These are phyloP conservation scores for Nothura maculosa DNA, from an alignment of 2,797 vertebrate species.

Conservation along the genomic window DNA sequence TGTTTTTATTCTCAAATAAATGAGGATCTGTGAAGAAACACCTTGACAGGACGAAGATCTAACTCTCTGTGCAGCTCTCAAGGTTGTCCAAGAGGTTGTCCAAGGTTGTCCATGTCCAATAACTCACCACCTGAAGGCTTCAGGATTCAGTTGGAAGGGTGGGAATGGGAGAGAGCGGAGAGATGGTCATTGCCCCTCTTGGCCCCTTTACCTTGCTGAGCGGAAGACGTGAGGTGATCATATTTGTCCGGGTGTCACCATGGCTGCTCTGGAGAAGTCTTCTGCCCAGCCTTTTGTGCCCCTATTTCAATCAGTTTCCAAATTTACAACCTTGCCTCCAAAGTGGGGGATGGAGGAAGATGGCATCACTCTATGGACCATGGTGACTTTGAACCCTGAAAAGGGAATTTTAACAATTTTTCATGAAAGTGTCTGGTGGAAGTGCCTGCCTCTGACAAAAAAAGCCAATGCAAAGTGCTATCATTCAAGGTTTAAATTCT, in stretches of 20 bases:
- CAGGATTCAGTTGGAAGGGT: fast-evolving
- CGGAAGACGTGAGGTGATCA: fast-evolving
- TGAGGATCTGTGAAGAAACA: background rate
- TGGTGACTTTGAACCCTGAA: background rate
- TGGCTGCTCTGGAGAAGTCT: background rate
- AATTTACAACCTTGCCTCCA: background rate
- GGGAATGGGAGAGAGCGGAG: too few species aligned
- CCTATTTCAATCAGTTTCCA: background rate
- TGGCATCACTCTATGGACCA: background rate
- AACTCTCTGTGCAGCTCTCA: background rate
- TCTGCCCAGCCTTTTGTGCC: fast-evolving
- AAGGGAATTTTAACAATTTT: background rate
- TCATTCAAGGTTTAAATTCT: background rate
- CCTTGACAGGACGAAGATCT: fast-evolving
- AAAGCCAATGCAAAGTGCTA: background rate
- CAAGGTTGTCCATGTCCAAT: background rate
- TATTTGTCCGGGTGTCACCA: background rate
- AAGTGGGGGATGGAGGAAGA: background rate
- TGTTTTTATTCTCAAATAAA: background rate
- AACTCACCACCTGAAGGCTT: background rate
- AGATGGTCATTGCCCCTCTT: background rate
- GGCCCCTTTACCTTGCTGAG: fast-evolving
- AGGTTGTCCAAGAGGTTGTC: background rate
- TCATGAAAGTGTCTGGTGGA: background rate
- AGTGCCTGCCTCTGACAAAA: background rate